A percentile compares a stretch with the other conserved stretches of the same genome.
phyloP scores from a whole-genome alignment of 2,797 vertebrate species.

The Galaxias olidus region DNA sequence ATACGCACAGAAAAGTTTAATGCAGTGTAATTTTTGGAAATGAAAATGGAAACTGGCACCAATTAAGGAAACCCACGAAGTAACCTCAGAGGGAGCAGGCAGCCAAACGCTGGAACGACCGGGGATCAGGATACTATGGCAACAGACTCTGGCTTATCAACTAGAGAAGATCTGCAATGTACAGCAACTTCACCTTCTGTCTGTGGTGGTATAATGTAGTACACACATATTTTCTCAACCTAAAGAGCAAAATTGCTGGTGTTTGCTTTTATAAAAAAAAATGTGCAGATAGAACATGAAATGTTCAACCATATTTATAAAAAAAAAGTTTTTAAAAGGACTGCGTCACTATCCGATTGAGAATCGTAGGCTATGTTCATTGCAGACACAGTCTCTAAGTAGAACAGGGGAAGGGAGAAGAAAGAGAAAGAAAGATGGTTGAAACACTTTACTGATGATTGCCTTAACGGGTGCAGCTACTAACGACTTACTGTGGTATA shows the following conservation, averaged over 20 bases:
- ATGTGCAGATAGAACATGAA: too few relatives aligned
- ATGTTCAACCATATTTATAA: too few relatives aligned
- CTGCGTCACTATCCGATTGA: too few relatives aligned
- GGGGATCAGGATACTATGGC: constrained; percentile 55
- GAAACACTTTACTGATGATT: constrained; percentile 62
- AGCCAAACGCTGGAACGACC: constrained; percentile 66
- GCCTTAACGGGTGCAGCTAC: constrained; percentile 52
- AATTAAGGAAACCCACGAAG: constrained; percentile 77
- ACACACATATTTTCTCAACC: neutral
- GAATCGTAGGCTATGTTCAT: too few relatives aligned
- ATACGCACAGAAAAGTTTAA: constrained; percentile 38
- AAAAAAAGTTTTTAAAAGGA: too few relatives aligned
- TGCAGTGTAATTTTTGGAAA: constrained; percentile 72
- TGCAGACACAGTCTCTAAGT: too few relatives aligned
- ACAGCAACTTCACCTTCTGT: neutral
- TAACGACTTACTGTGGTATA: constrained; percentile 61
- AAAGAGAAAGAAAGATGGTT: constrained; percentile 17
- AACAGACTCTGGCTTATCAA: constrained; percentile 65
- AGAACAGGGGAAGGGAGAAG: too few relatives aligned
- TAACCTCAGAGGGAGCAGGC: constrained; percentile 64
- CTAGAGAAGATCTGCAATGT: constrained; percentile 62
- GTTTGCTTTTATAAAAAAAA: too few relatives aligned
- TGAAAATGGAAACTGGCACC: constrained; percentile 80
- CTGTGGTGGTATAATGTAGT: neutral
- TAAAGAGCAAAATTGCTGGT: too few relatives aligned